Percentiles rank a stretch among this genome's conserved stretches.
Conservation (phyloP, 2,888 invertebrate species). For the Diplolepis rosae region DNA sequence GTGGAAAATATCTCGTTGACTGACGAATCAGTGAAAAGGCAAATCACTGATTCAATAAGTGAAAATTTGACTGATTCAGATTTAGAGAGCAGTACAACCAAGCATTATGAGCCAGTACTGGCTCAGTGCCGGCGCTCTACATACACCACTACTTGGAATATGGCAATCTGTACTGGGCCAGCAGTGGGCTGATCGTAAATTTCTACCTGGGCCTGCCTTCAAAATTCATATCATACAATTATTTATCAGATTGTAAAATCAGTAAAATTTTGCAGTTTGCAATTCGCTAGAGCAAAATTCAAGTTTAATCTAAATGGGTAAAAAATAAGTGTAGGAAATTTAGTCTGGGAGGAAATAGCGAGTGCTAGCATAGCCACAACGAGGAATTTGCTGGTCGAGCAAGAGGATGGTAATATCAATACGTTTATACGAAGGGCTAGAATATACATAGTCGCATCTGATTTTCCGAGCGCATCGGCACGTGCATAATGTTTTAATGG, state of each 20-base stretch:
- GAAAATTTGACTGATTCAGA: no score
- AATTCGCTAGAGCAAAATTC: conserved; percentile 2
- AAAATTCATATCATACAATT: neutral
- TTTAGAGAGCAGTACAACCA: no score
- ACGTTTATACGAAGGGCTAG: conserved; percentile 40
- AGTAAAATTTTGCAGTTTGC: neutral
- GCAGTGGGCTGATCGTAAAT: no score
- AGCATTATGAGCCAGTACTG: no score
- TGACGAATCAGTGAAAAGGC: no score
- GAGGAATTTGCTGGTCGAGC: conserved; percentile 40
- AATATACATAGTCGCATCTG: conserved; percentile 65
- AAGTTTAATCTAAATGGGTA: conserved; percentile 10
- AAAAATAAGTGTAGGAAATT: neutral
- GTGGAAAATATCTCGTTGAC: no score
- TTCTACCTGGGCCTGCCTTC: no score
- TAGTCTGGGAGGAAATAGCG: neutral
- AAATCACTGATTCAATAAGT: no score
- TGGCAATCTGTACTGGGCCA: no score
- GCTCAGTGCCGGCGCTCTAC: no score
- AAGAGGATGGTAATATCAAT: conserved; percentile 41
- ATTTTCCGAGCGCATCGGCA: conserved; percentile 73
- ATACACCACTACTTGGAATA: no score
- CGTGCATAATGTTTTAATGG: conserved; percentile 74
- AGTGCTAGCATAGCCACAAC: conserved; percentile 1
- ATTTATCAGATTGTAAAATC: conserved; percentile 8